Evolutionary conservation across 2,113 vertebrate genomes (phyloP), one percentile per base, ranked within the genome.

Genomic region (Epinephelus moara): DNA sequence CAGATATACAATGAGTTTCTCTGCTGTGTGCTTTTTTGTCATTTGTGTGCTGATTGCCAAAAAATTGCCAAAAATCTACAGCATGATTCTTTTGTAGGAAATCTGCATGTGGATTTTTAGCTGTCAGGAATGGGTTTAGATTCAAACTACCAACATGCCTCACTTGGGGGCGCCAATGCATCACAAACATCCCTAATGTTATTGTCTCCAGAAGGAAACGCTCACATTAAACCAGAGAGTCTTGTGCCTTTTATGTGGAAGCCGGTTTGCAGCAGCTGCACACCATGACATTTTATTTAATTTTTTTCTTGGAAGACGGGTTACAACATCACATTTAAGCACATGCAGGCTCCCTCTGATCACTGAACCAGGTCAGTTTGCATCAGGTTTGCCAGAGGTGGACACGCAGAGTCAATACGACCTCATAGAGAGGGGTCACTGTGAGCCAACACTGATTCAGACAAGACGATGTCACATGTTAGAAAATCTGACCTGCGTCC

Each of bases 131-230:
- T n/a, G 53, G 55, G 9, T 67, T 64, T 30, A 55, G 1, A 2
- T 45, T 61, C 3, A 45, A 53, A 14, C 56, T 86, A 5, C 70
- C 70, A 37, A n/a, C 4, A 9, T 77, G 4, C 13, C 7, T 42
- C 92, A 84, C 83, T 69, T 61, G 92, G 81, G 72, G 92, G 89
- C 89, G 78, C 91, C 50, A 90, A 3, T 45, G 72, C 56, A 82
- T 70, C 23, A 78, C 5, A 75, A 72, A 80, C 17, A 1, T 56
- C 40, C 53, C 13, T 17, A 17, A 30, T 19, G 7, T 3, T 14
- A 3, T 1, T 5, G 14, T 33, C 1, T 59, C 3, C 19, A 17
- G 23, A 30, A 18, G 12, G 30, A 63, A 10, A 12, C 21, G 4
- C 18, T 68, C 3, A 9, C 8, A 50, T 57, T 25, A 33, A 49